Evolutionary conservation across 2,797 vertebrate genomes (phyloP).

Genomic region (Hyperoplus lanceolatus): DNA sequence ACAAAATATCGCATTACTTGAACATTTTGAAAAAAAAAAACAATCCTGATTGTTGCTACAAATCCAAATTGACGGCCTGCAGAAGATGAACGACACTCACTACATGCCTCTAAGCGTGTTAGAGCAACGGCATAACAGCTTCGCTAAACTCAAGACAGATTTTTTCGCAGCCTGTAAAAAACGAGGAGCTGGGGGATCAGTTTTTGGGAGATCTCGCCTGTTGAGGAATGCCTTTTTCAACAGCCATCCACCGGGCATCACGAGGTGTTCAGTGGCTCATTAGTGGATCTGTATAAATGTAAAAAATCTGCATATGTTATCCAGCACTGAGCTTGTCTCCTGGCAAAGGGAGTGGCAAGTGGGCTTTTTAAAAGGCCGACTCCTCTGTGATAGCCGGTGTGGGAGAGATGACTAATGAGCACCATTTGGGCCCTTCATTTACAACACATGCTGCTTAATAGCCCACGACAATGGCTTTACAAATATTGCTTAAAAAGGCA

Average conservation of each 20-base stretch:
- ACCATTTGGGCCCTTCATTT: conserved; percentile 77
- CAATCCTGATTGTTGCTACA: conserved; percentile 2
- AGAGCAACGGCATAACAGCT: conserved; percentile 18
- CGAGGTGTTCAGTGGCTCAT: conserved; percentile 47
- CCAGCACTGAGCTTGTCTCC: conserved; percentile 46
- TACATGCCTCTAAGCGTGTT: conserved; percentile 6
- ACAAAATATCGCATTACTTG: conserved; percentile 3
- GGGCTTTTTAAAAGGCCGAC: conserved; percentile 42
- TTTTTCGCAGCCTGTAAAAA: conserved; percentile 34
- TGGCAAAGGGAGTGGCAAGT: conserved; percentile 31
- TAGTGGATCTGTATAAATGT: conserved; percentile 52
- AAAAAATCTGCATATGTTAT: conserved; percentile 47
- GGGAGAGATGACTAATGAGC: conserved; percentile 78
- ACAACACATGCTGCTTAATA: conserved; percentile 80
- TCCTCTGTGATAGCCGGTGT: conserved; percentile 60
- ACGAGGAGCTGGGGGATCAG: conserved; percentile 26
- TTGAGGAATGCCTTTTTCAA: conserved; percentile 55
- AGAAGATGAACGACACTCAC: background rate
- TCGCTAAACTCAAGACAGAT: conserved; percentile 24
- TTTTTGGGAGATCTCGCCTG: conserved; percentile 27
- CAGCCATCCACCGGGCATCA: conserved; percentile 43
- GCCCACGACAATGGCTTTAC: conserved; percentile 74
- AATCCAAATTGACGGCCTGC: background rate
- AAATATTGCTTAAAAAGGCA: conserved; percentile 1
- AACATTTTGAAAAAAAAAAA: conserved; percentile 24